Evolutionary conservation across 2,797 vertebrate species (phyloP).

Genomic region (Thaleichthys pacificus): DNA sequence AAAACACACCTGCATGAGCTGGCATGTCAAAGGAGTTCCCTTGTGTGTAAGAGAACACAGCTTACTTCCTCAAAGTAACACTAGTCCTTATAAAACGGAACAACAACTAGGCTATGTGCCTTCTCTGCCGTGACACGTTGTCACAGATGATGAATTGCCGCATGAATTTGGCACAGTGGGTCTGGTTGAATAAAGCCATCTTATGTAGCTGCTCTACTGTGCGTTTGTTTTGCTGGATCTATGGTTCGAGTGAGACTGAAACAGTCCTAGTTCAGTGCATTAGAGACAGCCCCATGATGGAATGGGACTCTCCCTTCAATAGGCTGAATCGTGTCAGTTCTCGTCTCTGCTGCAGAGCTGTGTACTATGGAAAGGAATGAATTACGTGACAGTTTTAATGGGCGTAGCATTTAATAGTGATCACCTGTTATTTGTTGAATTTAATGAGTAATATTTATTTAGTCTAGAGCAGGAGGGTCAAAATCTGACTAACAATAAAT

Average conservation of each 20-base stretch:
- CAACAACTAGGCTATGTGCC: neutral
- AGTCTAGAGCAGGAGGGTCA: too few species aligned
- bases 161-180: constrained; percentile 6
- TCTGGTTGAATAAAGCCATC: constrained; percentile 2
- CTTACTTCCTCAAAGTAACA: constrained; percentile 3
- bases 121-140: too few species aligned
- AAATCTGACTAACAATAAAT: too few species aligned
- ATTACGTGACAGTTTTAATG: too few species aligned
- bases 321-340: constrained; percentile 39
- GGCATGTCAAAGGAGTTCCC: constrained; percentile 41
- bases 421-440: too few species aligned
- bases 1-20: constrained; percentile 42
- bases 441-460: too few species aligned
- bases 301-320: constrained; percentile 53
- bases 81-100: neutral
- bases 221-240: constrained; percentile 34
- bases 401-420: too few species aligned
- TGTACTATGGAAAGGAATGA: constrained; percentile 1
- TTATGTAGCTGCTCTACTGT: constrained; percentile 26
- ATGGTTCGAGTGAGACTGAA: constrained; percentile 54
- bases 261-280: constrained; percentile 29
- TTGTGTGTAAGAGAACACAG: constrained; percentile 13
- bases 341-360: constrained; percentile 40
- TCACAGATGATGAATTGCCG: too few species aligned
- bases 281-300: constrained; percentile 7